These are phyloP conservation scores for Gerosis bhagava DNA, from an alignment of 2,888 invertebrate genomes.

Conservation along the genomic window DNA sequence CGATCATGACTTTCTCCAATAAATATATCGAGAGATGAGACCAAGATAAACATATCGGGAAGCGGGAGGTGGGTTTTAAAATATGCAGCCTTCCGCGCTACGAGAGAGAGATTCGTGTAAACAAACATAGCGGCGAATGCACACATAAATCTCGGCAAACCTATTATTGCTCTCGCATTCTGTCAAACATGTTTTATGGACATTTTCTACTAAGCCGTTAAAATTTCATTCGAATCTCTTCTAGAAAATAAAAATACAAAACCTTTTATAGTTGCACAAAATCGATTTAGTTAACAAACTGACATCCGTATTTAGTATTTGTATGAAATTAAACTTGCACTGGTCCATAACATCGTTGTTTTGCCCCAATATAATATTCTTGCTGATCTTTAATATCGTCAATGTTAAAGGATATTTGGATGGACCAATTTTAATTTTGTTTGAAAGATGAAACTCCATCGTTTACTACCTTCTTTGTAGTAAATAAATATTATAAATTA, in stretches of 20 bases:
- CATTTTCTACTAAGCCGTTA: slow-evolving; percentile 20
- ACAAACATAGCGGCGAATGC: slow-evolving; percentile 59
- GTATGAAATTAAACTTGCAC: too few relatives aligned
- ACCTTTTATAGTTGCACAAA: background rate
- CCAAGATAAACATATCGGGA: slow-evolving; percentile 73
- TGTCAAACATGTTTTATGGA: slow-evolving; percentile 39
- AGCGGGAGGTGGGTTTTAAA: slow-evolving; percentile 63
- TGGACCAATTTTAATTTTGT: too few relatives aligned
- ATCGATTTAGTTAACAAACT: too few relatives aligned
- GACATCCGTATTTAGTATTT: too few relatives aligned
- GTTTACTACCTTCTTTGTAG: too few relatives aligned
- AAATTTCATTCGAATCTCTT: slow-evolving; percentile 19
- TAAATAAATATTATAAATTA: too few relatives aligned
- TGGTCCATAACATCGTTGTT: too few relatives aligned
- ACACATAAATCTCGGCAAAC: slow-evolving; percentile 53
- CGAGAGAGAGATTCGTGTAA: slow-evolving; percentile 68
- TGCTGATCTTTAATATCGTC: too few relatives aligned
- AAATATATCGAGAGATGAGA: slow-evolving; percentile 76
- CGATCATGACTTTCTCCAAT: slow-evolving; percentile 66
- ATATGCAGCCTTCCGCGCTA: slow-evolving; percentile 70
- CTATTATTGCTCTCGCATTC: slow-evolving; percentile 54
- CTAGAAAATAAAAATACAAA: background rate
- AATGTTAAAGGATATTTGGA: too few relatives aligned
- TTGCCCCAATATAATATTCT: too few relatives aligned
- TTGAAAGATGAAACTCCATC: too few relatives aligned